Conservation (phyloP, 2,797 vertebrate species). For the Pogoniulus pusillus region DNA sequence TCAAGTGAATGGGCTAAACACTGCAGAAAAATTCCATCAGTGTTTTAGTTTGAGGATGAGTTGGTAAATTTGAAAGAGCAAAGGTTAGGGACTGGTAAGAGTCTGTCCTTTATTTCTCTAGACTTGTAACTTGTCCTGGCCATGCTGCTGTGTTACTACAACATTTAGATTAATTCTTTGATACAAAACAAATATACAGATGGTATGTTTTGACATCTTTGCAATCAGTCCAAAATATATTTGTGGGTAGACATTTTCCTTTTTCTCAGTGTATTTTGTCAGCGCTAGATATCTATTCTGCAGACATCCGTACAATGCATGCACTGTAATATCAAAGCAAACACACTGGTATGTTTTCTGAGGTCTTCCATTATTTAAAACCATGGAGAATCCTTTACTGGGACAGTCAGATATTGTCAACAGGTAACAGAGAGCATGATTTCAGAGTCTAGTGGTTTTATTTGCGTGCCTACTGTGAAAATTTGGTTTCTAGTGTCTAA, state of each 20-base stretch:
- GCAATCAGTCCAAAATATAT: slow-evolving; percentile 36
- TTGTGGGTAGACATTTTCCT: neutral
- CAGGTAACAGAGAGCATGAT: neutral
- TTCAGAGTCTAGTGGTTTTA: neutral
- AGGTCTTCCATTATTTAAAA: slow-evolving; percentile 6
- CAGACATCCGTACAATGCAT: neutral
- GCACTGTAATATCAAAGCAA: neutral
- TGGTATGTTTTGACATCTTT: slow-evolving; percentile 44
- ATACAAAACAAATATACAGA: neutral
- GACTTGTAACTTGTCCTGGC: neutral
- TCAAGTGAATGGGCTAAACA: neutral
- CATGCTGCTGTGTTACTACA: neutral
- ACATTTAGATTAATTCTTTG: slow-evolving; percentile 30
- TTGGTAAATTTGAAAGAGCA: slow-evolving; percentile 18
- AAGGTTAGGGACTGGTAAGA: neutral
- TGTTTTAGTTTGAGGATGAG: neutral
- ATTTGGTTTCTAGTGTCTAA: neutral
- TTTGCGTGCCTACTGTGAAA: neutral
- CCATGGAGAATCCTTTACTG: neutral
- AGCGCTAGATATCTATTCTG: slow-evolving; percentile 19
- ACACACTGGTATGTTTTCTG: neutral
- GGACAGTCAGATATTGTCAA: neutral
- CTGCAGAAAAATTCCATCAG: neutral
- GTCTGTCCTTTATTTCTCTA: neutral
- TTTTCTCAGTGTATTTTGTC: neutral